These are phyloP conservation scores for Podarcis cretensis DNA, from an alignment of 2,113 vertebrate genomes.

Conservation along the genomic window DNA sequence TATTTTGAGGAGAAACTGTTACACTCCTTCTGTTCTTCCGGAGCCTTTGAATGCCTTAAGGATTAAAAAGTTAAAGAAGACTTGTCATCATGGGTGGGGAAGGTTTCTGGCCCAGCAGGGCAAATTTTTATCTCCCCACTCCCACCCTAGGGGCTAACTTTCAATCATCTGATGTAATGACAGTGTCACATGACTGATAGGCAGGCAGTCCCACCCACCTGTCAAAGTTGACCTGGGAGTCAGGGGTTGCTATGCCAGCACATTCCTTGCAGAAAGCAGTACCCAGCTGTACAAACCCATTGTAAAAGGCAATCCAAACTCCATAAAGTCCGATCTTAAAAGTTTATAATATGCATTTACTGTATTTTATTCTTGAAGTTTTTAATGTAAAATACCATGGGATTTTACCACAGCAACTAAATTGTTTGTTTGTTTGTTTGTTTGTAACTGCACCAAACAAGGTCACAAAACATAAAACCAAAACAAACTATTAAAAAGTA, in stretches of 20 bases:
- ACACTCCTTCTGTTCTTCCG: not conserved
- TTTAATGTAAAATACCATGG: not conserved
- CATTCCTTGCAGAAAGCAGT: too few relatives aligned
- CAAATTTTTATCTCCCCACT: too few relatives aligned
- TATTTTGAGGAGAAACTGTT: not conserved
- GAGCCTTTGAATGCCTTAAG: not conserved
- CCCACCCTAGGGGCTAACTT: too few relatives aligned
- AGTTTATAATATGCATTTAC: not conserved
- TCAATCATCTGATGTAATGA: too few relatives aligned
- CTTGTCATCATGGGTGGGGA: not conserved
- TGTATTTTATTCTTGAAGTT: not conserved
- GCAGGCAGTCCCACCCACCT: not conserved
- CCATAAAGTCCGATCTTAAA: not conserved
- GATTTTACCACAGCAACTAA: too few relatives aligned
- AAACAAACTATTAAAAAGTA: not conserved
- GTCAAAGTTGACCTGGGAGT: too few relatives aligned
- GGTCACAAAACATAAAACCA: not conserved
- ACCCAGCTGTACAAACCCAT: not conserved
- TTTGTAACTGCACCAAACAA: not conserved
- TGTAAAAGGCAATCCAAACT: not conserved
- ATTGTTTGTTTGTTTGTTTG: too few relatives aligned
- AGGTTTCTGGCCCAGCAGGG: not conserved
- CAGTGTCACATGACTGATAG: too few relatives aligned
- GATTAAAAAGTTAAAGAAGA: not conserved
- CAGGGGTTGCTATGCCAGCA: too few relatives aligned